phyloP scores from a whole-genome alignment of 2,888 invertebrate species.

The Corbicula japonica region DNA sequence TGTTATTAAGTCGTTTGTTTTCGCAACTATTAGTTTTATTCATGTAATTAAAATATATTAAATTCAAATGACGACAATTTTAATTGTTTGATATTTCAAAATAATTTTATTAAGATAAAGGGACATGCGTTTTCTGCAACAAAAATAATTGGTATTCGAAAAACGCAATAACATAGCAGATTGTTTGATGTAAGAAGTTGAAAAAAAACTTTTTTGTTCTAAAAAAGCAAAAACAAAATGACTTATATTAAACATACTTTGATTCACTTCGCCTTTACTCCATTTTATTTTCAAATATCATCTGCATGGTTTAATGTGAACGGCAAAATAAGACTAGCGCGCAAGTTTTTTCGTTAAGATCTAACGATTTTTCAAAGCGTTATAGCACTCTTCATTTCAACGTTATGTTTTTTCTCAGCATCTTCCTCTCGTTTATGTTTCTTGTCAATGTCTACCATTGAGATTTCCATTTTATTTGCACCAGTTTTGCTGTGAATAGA shows the following conservation, averaged over 20 bases:
- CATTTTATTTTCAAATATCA: too few species aligned
- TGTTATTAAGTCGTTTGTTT: too few species aligned
- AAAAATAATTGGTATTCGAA: neutral
- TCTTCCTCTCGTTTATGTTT: conserved; percentile 33
- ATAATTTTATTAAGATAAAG: too few species aligned
- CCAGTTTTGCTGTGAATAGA: conserved; percentile 44
- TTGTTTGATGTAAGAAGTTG: conserved; percentile 3
- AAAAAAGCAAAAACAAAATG: neutral
- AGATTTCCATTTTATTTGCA: conserved; percentile 49
- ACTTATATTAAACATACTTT: conserved; percentile 17
- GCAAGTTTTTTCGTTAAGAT: conserved; percentile 3
- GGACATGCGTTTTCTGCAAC: neutral
- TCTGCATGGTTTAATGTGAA: too few species aligned
- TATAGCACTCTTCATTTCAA: conserved; percentile 11
- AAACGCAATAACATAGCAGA: neutral
- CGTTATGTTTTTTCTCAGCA: conserved; percentile 8
- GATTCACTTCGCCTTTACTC: too few species aligned
- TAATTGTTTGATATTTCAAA: too few species aligned
- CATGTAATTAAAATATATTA: too few species aligned
- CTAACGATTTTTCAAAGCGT: conserved; percentile 13
- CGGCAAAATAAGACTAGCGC: conserved; percentile 12
- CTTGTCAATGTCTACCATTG: conserved; percentile 34
- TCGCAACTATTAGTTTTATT: too few species aligned
- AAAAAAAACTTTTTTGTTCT: neutral
- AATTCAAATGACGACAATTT: too few species aligned